phyloP scores from a whole-genome alignment of 2,888 invertebrate genomes.

The Troides oblongomaculatus region DNA sequence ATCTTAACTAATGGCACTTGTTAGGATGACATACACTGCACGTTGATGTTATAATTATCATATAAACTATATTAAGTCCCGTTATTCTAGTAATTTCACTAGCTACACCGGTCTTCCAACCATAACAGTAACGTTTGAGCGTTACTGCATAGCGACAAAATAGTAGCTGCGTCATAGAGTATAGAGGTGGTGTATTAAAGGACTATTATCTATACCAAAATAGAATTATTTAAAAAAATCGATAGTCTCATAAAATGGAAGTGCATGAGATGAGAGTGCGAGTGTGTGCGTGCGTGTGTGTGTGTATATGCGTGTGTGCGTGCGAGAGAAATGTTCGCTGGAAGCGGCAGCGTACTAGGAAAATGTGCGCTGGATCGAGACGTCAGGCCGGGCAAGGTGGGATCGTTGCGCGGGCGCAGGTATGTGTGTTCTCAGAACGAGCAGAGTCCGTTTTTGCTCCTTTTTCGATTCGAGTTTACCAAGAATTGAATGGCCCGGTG shows the following conservation, averaged over 20 bases:
- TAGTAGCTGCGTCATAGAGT: no score
- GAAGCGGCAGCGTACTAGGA: conserved; percentile 47
- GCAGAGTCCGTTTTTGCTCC: conserved; percentile 74
- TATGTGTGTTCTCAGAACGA: conserved; percentile 75
- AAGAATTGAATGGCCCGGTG: conserved; percentile 77
- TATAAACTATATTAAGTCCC: no score
- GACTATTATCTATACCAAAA: neutral
- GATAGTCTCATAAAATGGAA: conserved; percentile 10
- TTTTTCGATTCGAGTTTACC: conserved; percentile 78
- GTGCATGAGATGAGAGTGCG: conserved; percentile 8
- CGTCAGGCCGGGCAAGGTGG: conserved; percentile 59
- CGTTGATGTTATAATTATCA: no score
- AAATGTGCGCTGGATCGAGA: conserved; percentile 62
- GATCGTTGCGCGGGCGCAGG: conserved; percentile 64
- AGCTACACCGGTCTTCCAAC: no score
- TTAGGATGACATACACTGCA: no score
- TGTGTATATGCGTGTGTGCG: no score
- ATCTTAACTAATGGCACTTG: no score
- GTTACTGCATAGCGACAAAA: no score
- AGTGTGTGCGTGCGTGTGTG: conserved; percentile 2
- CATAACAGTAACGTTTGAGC: no score
- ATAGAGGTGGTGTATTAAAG: no score
- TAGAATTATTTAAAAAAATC: neutral
- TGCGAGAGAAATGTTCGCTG: conserved; percentile 32
- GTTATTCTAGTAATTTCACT: no score